Evolutionary conservation across 2,113 vertebrate species (phyloP), one percentile per base, ranked within the genome.

Genomic region (Girardinichthys multiradiatus): DNA sequence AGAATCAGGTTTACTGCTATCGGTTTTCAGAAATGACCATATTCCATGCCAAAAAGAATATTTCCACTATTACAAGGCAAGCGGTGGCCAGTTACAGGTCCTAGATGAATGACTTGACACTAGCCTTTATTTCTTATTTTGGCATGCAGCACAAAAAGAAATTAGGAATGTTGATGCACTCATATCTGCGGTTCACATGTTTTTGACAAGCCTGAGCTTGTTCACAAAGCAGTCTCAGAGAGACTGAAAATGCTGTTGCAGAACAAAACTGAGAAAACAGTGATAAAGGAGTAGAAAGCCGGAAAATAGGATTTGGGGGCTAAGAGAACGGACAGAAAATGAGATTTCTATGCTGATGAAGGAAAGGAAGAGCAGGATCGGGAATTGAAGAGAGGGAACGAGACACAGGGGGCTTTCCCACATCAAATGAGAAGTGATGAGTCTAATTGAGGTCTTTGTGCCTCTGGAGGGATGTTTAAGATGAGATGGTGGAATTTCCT

Each of bases 91-190:
- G 61, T 86, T 82, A 90, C 85, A 84, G 83, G 85, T 77, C 84
- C 19, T 74, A 79, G 87, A 92, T 88, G 76, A 83, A 89, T 85
- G 84, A 86, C 82, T 87, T 37, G 28, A 80, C 87, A 86, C 86
- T 89, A 87, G 90, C 85, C 81, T 83, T 91, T 92, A 91, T 91
- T 87, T 90, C 90, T 84, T 89, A 89, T 92, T 93, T 93, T 93
- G 90, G 88, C 90, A 87, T 68, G 72, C 74, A 29, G 77, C 68
- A 80, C 83, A 84, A 91, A 93, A 91, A 92, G 79, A 94, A 92
- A 94, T 94, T 92, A 90, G 92, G 92, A 93, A 93, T 93, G 91
- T 89, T 89, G 92, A 94, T 92, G 91, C 90, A 87, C 89, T 93
- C 91, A 93, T 92, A 91, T 92, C 91, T 93, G 92, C 74, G 89